Conservation (phyloP, 1,140 invertebrate genomes). For the Chrysomallon squamiferum region DNA sequence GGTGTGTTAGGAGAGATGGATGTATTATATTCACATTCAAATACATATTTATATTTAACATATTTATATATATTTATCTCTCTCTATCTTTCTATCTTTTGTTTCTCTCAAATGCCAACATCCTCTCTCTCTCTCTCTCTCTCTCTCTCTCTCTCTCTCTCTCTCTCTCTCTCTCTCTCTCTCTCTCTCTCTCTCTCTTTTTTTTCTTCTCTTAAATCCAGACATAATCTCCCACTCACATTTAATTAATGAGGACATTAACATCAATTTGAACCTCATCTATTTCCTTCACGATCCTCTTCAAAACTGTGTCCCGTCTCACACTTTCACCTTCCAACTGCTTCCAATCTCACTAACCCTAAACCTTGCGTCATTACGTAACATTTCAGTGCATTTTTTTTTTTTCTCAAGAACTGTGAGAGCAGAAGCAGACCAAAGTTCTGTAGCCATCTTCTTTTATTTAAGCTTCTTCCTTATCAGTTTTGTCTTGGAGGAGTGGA, state of each 20-base stretch:
- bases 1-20: no score
- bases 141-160: constrained; percentile 1
- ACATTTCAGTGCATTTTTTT: not conserved
- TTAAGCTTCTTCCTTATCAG: no score
- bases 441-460: no score
- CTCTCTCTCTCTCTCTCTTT: not conserved
- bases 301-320: not conserved
- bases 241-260: not conserved
- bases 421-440: no score
- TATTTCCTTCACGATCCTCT: no score
- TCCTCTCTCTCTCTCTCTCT: not conserved
- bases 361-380: not conserved
- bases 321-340: not conserved
- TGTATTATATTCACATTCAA: no score
- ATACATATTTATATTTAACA: no score
- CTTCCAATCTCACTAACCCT: not conserved
- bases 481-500: no score
- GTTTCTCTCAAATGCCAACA: not conserved
- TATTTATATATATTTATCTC: no score
- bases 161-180: constrained; percentile 1
- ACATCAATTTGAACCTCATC: no score
- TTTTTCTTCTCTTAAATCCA: not conserved
- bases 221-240: not conserved
- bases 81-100: no score
- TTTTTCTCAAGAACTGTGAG: no score